Conservation (phyloP, 2,113 vertebrate genomes). For the Prinia subflava region DNA sequence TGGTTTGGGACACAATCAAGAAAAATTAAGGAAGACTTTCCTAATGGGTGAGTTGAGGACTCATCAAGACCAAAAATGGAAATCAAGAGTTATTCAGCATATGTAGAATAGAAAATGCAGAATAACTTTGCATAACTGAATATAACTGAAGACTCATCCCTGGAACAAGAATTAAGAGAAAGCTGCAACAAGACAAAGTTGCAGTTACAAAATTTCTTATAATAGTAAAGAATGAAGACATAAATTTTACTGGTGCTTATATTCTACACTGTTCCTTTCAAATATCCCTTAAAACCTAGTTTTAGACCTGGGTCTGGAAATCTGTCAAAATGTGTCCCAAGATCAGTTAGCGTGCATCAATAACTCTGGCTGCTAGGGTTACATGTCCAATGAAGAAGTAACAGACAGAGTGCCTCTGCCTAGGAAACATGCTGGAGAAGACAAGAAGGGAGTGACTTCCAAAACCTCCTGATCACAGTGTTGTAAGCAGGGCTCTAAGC, state of each 20-base stretch:
- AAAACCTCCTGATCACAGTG: background rate
- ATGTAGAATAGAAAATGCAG: background rate
- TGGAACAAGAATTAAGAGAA: background rate
- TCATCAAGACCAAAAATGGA: background rate
- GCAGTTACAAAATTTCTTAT: background rate
- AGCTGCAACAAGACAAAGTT: background rate
- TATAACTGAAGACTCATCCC: background rate
- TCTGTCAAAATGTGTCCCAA: background rate
- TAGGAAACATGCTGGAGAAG: background rate
- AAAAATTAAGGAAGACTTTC: background rate
- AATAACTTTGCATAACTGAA: background rate
- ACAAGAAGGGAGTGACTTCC: background rate
- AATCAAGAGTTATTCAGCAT: background rate
- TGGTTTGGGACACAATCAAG: background rate
- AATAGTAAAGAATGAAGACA: background rate
- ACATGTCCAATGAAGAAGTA: background rate
- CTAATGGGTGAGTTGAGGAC: background rate
- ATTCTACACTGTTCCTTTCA: background rate
- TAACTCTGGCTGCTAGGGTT: background rate
- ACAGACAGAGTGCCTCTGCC: accelerated
- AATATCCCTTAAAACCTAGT: background rate
- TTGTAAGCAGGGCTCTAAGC: background rate
- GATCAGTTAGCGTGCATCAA: background rate
- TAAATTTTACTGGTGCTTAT: background rate
- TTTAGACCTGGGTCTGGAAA: background rate